Percentiles rank a stretch among this genome's conserved stretches.
Evolutionary conservation across 2,888 invertebrate genomes (phyloP).

Genomic region (Synergus laeviventris): DNA sequence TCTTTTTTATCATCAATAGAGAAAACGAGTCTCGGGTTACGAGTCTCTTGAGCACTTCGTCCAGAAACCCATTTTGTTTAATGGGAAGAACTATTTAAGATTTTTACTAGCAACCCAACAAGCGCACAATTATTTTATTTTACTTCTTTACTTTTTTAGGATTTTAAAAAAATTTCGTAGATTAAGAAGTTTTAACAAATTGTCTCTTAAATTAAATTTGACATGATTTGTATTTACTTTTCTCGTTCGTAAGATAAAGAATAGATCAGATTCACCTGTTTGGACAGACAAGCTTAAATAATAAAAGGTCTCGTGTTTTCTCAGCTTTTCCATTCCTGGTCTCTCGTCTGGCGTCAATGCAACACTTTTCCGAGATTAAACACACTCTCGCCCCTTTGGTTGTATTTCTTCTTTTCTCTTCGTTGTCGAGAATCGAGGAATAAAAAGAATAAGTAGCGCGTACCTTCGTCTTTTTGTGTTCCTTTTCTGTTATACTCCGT

Average conservation of each 20-base stretch:
- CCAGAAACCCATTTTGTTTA: constrained; percentile 9
- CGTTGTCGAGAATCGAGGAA: not conserved
- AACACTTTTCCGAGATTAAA: constrained; percentile 55
- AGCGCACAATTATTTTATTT: no score
- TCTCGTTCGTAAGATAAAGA: not conserved
- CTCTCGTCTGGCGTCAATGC: constrained; percentile 43
- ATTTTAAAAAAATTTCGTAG: no score
- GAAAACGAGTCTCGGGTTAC: constrained; percentile 16
- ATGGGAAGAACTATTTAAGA: not conserved
- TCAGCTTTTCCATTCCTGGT: constrained; percentile 45
- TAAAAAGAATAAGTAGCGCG: constrained; percentile 14
- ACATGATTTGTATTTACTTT: not conserved
- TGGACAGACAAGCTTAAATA: constrained; percentile 14
- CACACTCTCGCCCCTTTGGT: constrained; percentile 37
- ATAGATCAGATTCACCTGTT: not conserved
- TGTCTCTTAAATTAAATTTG: no score
- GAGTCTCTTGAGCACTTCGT: constrained; percentile 11
- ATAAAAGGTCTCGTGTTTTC: constrained; percentile 22
- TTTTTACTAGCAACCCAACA: not conserved
- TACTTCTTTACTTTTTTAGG: no score
- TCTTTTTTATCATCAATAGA: constrained; percentile 22
- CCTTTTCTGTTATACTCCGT: constrained; percentile 45
- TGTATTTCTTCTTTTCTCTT: not conserved
- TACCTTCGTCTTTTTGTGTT: constrained; percentile 4
- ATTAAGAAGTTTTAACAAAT: no score